A percentile compares a stretch with the other conserved stretches of the same genome.
Evolutionary conservation across 2,888 invertebrate species (phyloP).

Genomic region (Ennomos quercinarius): DNA sequence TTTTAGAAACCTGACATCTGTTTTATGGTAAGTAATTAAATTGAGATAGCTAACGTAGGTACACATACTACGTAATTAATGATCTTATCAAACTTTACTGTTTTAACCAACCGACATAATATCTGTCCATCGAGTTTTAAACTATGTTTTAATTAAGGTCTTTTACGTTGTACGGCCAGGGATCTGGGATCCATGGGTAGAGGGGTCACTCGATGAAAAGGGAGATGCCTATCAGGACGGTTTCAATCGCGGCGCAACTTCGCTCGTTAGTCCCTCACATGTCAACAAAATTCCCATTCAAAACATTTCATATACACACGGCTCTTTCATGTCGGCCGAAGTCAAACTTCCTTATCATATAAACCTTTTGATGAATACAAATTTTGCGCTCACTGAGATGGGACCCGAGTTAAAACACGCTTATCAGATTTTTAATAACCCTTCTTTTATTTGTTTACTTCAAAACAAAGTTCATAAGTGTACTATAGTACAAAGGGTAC

Average conservation of each 20-base stretch:
- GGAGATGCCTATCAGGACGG: conserved; percentile 73
- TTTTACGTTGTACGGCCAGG: conserved; percentile 49
- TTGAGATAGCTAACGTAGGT: conserved; percentile 24
- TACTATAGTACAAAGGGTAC: conserved; percentile 10
- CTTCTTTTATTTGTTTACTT: conserved; percentile 1
- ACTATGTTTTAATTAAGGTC: conserved; percentile 76
- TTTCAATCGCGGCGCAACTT: conserved; percentile 78
- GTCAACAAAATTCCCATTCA: conserved; percentile 63
- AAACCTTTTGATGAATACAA: conserved; percentile 38
- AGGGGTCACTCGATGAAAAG: conserved; percentile 70
- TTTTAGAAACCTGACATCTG: too few relatives aligned
- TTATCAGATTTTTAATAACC: conserved; percentile 32
- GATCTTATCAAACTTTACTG: conserved; percentile 45
- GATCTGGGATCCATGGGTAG: conserved; percentile 42
- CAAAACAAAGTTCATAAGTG: conserved; percentile 10
- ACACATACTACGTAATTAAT: conserved; percentile 46
- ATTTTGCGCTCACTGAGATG: conserved; percentile 32
- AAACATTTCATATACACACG: conserved; percentile 60
- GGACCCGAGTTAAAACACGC: conserved; percentile 25
- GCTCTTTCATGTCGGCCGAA: conserved; percentile 58
- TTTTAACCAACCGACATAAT: conserved; percentile 44
- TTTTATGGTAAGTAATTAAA: conserved; percentile 12
- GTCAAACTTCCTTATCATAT: conserved; percentile 57
- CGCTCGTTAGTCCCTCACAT: conserved; percentile 67
- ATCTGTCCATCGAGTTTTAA: conserved; percentile 50